Conservation (phyloP, 1,140 invertebrate species). For the Neomicropteryx cornuta region DNA sequence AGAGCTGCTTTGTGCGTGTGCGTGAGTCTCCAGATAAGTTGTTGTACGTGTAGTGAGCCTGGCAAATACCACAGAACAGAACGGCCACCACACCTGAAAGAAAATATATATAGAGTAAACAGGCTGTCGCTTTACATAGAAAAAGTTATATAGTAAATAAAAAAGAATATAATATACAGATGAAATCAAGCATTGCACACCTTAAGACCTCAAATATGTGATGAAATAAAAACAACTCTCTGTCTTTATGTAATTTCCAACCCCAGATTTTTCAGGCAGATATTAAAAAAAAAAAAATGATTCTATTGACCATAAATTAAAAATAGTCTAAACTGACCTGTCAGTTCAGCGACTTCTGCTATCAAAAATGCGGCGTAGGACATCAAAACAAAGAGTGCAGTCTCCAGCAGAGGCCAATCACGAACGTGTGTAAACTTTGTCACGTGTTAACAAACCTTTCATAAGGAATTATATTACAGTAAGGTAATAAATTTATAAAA, state of each 20-base stretch:
- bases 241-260: too few species aligned
- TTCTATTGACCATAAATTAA: not conserved
- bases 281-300: too few species aligned
- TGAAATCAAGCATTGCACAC: too few species aligned
- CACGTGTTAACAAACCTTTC: constrained; percentile 47
- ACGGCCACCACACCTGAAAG: constrained; percentile 84
- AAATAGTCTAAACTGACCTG: constrained; percentile 49
- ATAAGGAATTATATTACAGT: constrained; percentile 33
- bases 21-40: constrained; percentile 86
- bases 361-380: constrained; percentile 96
- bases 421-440: constrained; percentile 93
- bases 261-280: too few species aligned
- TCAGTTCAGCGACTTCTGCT: constrained; percentile 89
- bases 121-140: too few species aligned
- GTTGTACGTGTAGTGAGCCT: constrained; percentile 99
- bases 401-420: constrained; percentile 93
- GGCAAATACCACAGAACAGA: constrained; percentile 96
- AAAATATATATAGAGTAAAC: too few species aligned
- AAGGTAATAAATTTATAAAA: too few species aligned
- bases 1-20: constrained; percentile 85
- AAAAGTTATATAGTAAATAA: too few species aligned
- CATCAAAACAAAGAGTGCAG: constrained; percentile 93
- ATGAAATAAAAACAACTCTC: too few species aligned
- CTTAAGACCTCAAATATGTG: too few species aligned
- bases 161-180: too few species aligned